Base-by-base conservation (phyloP, 2,888 invertebrate species). In the Hartigia nigra region DNA sequence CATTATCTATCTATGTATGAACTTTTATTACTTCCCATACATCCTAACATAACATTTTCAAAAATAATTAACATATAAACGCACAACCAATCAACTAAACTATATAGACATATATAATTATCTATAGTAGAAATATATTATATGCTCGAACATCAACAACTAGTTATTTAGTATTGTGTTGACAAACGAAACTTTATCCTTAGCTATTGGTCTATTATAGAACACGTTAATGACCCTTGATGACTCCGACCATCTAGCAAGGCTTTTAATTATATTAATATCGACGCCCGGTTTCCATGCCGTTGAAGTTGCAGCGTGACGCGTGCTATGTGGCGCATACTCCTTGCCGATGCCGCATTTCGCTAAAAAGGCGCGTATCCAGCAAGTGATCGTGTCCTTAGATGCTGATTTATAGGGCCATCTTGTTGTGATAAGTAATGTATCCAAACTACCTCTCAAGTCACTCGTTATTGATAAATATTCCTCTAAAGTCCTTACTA, bases 291-390 rank as follows among this genome's bases (percentile, higher is more conserved):
- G 79, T 5, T 37, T 77, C 31, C 82, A 55, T 0, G 82, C 81
- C 0, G 81, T 70, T 31, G 81, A 84, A 1, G 81, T 81, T 2
- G 83, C 74, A 14, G 82, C 81, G 37, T 83, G 81, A 12, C 83
- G 76, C 3, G 81, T 81, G 1, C 79, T 81, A 12, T 83, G 81
- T 4, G 80, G 75, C 11, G 32, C 78, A 70, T 78, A 83, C 69
- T 79, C 55, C 5, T 31, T 23, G 3, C 70, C 76, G 39, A 84
- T 74, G 12, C 78, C 78, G 35, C 82, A 79, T 12, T 70, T 55
- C 4, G n/a, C 35, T 12, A 84, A 34, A 14, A 80, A 74, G 5
- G 77, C n/a, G 39, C 76, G 76, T 55, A 84, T 81, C 82, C 81
- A 82, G 23, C 81, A 78, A 69, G 80, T 76, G 14, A 85, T 81